Base-by-base conservation (phyloP, 2,888 invertebrate genomes). In the Leptarthrus brevirostris region DNA sequence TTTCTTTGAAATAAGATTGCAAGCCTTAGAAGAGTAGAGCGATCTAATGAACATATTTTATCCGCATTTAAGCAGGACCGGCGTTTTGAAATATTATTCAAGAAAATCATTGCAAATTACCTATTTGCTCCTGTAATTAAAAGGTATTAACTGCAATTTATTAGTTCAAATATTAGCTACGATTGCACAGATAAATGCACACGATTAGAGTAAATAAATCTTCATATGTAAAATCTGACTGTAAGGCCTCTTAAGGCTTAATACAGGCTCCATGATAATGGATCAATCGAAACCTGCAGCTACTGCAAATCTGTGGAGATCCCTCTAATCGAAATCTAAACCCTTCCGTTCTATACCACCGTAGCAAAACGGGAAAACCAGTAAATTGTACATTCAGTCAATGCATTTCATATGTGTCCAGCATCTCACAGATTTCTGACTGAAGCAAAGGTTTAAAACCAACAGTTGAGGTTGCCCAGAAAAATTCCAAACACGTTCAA, bases 191-290 rank as follows among this genome's bases (percentile, higher is more conserved):
- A 47, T 64, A 64, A 40, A 64, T 64, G 47, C 22, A 22, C 0
- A 16, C 10, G 44, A 64, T 64, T 64, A 24, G 20, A 22, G 22
- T n/a, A 64, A 24, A 64, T 44, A 64, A 64, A 64, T 64, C 24
- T 24, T n/a, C 44, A 24, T 14, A 64, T 64, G 12, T n/a, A 16
- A 44, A 18, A 40, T 22, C 1, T 64, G 36, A 64, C 44, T 1
- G 16, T n/a, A 40, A 64, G 44, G 44, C 44, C 14, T 18, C n/a
- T 16, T 22, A 5, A 8, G 12, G 12, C 40, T 12, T 40, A 6
- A 2, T 12, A n/a, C 3, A 24, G 44, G 18, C 20, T 22, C 44
- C 24, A 47, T 34, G 20, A 61, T 61, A 61, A 40, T 18, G 22
- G 40, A 40, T 61, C 61, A 61, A 20, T 36, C 4, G n/a, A 40